Percentiles rank a stretch among this genome's conserved stretches.
Evolutionary conservation across 2,797 vertebrate genomes (phyloP).

Genomic region (Aselliscus stoliczkanus): DNA sequence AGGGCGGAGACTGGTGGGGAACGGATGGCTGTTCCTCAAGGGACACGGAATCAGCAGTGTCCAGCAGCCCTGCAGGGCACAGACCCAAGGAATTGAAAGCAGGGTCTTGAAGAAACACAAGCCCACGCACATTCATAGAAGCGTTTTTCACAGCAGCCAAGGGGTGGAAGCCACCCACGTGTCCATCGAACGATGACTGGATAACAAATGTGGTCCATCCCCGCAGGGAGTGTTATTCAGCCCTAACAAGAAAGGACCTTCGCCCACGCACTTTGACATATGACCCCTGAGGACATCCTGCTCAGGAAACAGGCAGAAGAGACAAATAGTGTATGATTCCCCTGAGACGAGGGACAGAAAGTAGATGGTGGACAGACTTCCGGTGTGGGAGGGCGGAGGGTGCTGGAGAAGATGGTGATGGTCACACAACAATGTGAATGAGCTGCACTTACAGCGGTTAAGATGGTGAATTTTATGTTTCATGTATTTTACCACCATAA

Average conservation of each 20-base stretch:
- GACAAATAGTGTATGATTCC: fast-evolving
- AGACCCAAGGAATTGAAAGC: fast-evolving
- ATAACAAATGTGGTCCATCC: fast-evolving
- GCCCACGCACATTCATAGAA: fast-evolving
- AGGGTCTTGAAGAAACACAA: fast-evolving
- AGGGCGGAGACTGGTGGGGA: not conserved
- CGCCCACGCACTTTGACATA: fast-evolving
- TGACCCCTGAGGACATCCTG: fast-evolving
- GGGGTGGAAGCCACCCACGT: fast-evolving
- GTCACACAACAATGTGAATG: fast-evolving
- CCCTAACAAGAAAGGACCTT: not conserved
- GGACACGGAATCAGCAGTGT: fast-evolving
- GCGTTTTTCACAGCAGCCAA: fast-evolving
- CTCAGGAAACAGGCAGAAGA: not conserved
- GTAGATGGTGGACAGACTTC: not conserved
- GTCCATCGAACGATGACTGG: not conserved
- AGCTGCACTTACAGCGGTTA: not conserved
- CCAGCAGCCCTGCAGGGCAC: not conserved
- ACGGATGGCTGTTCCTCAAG: no score
- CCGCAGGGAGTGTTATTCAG: fast-evolving
- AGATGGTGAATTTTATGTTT: no score
- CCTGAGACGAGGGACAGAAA: fast-evolving
- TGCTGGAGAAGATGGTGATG: not conserved
- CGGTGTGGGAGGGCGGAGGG: no score
- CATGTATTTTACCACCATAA: not conserved